Conservation (phyloP, 2,113 vertebrate genomes). For the Perca flavescens region DNA sequence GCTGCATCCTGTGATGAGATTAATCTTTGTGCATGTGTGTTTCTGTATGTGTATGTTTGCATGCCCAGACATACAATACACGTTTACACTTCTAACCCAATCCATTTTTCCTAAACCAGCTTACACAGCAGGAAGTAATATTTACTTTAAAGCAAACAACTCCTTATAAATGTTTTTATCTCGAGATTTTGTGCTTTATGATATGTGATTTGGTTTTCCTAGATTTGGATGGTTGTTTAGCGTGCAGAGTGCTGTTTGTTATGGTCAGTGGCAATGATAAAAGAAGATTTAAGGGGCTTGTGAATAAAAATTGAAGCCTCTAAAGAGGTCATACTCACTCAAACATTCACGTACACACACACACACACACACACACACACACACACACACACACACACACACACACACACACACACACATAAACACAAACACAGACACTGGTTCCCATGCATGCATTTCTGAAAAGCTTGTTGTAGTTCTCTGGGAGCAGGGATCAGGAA, state of each 20-base stretch:
- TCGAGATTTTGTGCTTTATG: not conserved
- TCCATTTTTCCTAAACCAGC: conserved; percentile 29
- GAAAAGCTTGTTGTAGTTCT: conserved; percentile 60
- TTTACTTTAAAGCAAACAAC: conserved; percentile 23
- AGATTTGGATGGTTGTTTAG: not conserved
- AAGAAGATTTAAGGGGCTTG: conserved; percentile 27
- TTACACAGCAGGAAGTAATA: conserved; percentile 38
- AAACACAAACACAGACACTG: not conserved
- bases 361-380: not conserved
- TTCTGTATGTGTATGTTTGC: not conserved
- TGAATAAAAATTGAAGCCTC: conserved; percentile 19
- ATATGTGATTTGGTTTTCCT: not conserved
- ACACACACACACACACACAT: not conserved
- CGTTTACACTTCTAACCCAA: conserved; percentile 28
- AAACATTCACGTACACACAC: conserved; percentile 5
- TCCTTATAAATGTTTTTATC: conserved; percentile 1
- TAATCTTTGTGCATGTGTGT: not conserved
- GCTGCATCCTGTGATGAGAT: conserved; percentile 6
- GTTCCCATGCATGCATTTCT: conserved; percentile 66
- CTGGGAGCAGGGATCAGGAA: conserved; percentile 42
- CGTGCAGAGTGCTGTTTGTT: conserved; percentile 3
- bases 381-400: not conserved
- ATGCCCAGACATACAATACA: not conserved
- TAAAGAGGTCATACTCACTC: conserved; percentile 21
- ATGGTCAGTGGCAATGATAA: not conserved